Percentiles rank a stretch among this genome's conserved stretches.
Conservation (phyloP, 2,888 invertebrate species). For the Diarsia brunnea region DNA sequence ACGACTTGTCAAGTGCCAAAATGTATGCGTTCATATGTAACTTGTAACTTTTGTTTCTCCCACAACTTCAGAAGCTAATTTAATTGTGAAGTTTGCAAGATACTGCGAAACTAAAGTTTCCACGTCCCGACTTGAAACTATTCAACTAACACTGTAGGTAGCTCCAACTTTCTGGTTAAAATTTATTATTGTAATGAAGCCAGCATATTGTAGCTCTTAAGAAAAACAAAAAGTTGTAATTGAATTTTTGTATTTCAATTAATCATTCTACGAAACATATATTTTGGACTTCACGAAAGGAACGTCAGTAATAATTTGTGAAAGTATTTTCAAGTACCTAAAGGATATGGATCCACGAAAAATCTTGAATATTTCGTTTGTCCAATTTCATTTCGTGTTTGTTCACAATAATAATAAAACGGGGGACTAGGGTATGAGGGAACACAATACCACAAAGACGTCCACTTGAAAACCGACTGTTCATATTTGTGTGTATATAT, state of each 20-base stretch:
- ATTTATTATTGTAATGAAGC: constrained; percentile 7
- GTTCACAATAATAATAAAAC: background rate
- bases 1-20: background rate
- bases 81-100: constrained; percentile 15
- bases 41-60: background rate
- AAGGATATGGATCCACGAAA: background rate
- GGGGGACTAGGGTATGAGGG: background rate
- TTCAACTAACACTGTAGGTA: background rate
- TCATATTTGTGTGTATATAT: background rate
- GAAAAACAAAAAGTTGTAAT: background rate
- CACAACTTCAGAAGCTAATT: background rate
- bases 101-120: background rate
- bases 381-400: background rate
- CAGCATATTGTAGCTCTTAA: background rate
- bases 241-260: background rate
- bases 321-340: background rate
- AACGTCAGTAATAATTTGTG: background rate
- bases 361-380: background rate
- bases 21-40: background rate
- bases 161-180: constrained; percentile 3
- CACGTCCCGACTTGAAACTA: background rate
- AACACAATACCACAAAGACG: background rate
- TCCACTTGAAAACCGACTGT: background rate
- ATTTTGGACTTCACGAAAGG: background rate
- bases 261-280: constrained; percentile 6